Evolutionary conservation across 2,113 vertebrate genomes (phyloP), one percentile per base, ranked within the genome.

Genomic region (Bujurquina vittata): DNA sequence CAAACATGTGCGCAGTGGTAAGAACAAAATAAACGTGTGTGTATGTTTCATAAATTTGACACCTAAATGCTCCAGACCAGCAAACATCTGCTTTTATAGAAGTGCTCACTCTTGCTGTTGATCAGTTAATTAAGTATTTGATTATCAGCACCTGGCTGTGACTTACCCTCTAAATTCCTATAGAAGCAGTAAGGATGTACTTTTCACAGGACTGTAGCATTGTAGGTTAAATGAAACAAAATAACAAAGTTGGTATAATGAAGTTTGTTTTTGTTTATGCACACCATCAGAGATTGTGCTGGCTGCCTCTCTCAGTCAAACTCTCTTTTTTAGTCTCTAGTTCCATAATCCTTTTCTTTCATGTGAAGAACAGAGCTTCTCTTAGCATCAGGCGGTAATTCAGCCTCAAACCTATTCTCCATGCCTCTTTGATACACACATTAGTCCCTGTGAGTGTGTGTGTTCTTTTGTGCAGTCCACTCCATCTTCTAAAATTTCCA

Each of bases 401-500:
- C 94, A 89, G 89, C 82, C 87, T 90, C 90, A 91, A 87, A 93
- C 87, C 90, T 84, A 89, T 95, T 95, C 92, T 93, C 89, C 87
- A 87, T 91, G 91, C 90, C 89, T 89, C 92, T 94, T 92, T 95
- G 91, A 94, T 87, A 67, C 88, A 90, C 88, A 88, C 91, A 94
- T 93, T 86, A 93, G 88, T 61, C 75, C 75, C 84, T 12, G 79
- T 7, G 67, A 77, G 86, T 94, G 89, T 94, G 91, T 92, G 88
- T 85, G 87, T 92, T 88, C 85, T 77, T 92, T 93, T 93, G 91
- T 94, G 87, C 43, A 37, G 77, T 85, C 86, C 79, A 58, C 88
- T 92, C 89, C 62, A 83, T 91, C 92, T 89, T 95, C 93, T 95
- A 94, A 94, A 92, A 93, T 93, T 93, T 95, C 94, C 89, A 92